Conservation (phyloP, 2,797 vertebrate genomes). For the Crax fasciolata region DNA sequence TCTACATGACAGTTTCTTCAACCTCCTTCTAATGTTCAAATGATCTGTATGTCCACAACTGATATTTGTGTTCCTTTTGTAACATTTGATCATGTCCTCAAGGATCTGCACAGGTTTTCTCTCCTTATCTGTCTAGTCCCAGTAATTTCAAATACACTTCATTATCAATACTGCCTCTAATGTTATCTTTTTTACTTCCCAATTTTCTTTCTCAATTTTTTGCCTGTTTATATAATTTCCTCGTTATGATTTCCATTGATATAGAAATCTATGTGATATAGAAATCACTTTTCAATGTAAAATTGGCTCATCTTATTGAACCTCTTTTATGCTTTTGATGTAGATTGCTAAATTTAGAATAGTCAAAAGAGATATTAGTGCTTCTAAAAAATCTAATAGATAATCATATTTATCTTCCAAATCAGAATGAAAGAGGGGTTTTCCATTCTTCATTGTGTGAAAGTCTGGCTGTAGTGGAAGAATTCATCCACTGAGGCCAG, state of each 20-base stretch:
- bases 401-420: neutral
- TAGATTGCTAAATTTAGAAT: neutral
- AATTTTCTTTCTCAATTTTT: neutral
- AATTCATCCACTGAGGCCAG: neutral
- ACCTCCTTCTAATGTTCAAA: neutral
- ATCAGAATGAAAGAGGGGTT: neutral
- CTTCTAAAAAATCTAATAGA: neutral
- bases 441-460: neutral
- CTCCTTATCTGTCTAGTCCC: neutral
- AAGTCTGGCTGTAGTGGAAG: neutral
- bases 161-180: neutral
- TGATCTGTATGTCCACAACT: rapidly evolving
- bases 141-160: neutral
- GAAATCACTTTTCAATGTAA: neutral
- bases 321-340: neutral
- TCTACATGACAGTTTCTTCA: neutral
- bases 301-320: neutral
- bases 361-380: neutral
- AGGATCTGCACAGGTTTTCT: neutral
- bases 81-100: neutral
- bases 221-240: neutral
- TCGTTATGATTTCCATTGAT: neutral
- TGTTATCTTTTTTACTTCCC: neutral
- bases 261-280: neutral
- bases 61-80: neutral